Evolutionary conservation across 2,113 vertebrate species (phyloP).

Genomic region (Fulica atra): DNA sequence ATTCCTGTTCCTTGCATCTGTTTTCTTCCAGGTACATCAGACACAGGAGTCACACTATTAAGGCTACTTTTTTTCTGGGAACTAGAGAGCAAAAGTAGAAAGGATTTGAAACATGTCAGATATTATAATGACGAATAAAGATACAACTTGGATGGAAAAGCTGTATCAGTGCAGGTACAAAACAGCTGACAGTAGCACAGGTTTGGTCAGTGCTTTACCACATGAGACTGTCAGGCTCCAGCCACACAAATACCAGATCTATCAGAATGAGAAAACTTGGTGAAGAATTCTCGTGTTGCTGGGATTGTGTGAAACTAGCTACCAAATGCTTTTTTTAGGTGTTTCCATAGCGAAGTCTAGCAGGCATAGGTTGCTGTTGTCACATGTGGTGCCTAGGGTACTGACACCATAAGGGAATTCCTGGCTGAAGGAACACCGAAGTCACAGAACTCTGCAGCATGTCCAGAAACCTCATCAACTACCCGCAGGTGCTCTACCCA

Average conservation of each 20-base stretch:
- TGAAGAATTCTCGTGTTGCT: not conserved
- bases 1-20: not conserved
- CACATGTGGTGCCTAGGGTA: not conserved
- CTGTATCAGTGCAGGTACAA: not conserved
- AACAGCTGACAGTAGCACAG: not conserved
- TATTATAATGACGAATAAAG: not conserved
- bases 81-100: not conserved
- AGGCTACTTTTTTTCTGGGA: not conserved
- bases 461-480: not conserved
- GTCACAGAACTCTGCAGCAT: not conserved
- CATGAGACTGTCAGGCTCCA: not conserved
- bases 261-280: not conserved
- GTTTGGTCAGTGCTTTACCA: not conserved
- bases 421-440: not conserved
- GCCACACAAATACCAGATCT: not conserved
- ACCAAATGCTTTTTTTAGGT: not conserved
- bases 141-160: not conserved
- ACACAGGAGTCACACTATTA: not conserved
- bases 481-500: not conserved
- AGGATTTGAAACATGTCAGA: not conserved
- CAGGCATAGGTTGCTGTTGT: not conserved
- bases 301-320: not conserved
- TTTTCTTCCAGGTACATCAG: not conserved
- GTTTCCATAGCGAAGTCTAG: not conserved
- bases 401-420: not conserved